phyloP scores from a whole-genome alignment of 2,888 invertebrate species.

The Siphlonurus alternatus region DNA sequence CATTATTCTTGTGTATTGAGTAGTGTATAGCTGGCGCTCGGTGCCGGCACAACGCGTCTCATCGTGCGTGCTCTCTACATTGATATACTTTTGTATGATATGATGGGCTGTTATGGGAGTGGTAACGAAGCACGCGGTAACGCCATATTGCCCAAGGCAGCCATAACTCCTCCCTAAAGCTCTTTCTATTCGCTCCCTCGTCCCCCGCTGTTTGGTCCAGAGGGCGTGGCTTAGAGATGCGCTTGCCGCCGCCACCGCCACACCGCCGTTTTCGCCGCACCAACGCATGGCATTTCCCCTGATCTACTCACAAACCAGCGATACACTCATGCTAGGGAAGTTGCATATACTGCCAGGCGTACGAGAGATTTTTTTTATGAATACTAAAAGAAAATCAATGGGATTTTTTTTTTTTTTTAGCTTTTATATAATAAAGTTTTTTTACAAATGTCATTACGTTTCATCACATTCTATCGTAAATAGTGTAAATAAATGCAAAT shows the following conservation, averaged over 20 bases:
- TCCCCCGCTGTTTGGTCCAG: background rate
- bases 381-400: too few species aligned
- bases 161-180: slow-evolving; percentile 2
- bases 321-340: background rate
- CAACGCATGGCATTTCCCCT: background rate
- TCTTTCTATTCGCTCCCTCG: background rate
- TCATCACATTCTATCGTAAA: too few species aligned
- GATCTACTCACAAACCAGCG: background rate
- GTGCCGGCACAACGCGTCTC: too few species aligned
- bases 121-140: background rate
- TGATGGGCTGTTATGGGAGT: background rate
- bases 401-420: background rate
- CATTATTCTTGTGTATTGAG: too few species aligned
- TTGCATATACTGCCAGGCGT: background rate
- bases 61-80: too few species aligned
- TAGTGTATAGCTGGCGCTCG: too few species aligned
- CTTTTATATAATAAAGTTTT: background rate
- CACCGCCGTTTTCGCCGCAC: background rate
- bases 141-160: slow-evolving; percentile 1
- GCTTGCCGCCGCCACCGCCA: background rate
- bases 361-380: too few species aligned
- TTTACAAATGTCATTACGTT: too few species aligned
- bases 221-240: background rate
- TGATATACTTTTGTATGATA: too few species aligned
- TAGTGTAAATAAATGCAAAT: too few species aligned